Evolutionary conservation across 2,888 invertebrate genomes (phyloP), one percentile per base, ranked within the genome.

Genomic region (Byasa hedistus): DNA sequence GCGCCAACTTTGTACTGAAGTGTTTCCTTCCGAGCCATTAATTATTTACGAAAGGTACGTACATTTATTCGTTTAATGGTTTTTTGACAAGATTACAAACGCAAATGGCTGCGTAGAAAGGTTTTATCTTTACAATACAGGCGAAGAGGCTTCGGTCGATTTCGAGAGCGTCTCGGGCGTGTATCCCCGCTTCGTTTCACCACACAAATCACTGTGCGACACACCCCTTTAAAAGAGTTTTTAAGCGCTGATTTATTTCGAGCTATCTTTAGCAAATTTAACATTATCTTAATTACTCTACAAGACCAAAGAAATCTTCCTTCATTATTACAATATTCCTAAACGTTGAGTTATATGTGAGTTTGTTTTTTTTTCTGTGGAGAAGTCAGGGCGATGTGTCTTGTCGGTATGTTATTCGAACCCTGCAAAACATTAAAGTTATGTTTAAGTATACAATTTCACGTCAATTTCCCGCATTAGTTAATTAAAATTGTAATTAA

Each of bases 181-280:
- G 12, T 57, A 63, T 44, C 57, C 55, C 57, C 57, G 56, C 63
- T 32, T 69, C 61, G 63, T 70, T 60, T 51, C 78, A 76, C 76
- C 78, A 77, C 82, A 85, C 69, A 66, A 66, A 66, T 81, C 62
- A 63, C 57, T 22, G 36, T 22, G 39, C 19, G 77, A 80, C 78
- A 78, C 79, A 81, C 80, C 79, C 80, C 77, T 84, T 84, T 84
- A 80, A 83, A 83, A 80, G 79, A 82, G 77, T 67, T 69, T 70
- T 70, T 68, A 63, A 66, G 58, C 64, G 56, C 55, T 66, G 69
- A 69, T 69, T 68, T 69, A 69, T 69, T 68, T 22, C 39, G 3
- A 1, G 55, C 58, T 39, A 64, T 65, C 61, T 62, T 55, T 22
- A 44, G 54, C 54, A 57, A 57, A 21, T 60, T 62, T 39, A 55